Evolutionary conservation across 2,888 invertebrate genomes (phyloP).

Genomic region (Buathra laborator): DNA sequence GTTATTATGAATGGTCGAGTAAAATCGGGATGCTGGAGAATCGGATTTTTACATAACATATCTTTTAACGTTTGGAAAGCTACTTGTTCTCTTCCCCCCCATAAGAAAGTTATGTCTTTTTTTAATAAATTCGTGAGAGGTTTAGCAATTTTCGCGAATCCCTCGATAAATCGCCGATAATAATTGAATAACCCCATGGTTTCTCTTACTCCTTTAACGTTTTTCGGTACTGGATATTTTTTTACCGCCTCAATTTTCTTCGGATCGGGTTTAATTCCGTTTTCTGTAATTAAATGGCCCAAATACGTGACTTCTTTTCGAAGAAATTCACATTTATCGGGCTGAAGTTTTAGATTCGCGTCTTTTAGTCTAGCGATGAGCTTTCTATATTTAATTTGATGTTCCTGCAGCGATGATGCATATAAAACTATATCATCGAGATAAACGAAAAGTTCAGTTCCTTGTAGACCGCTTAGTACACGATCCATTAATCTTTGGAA

Average conservation of each 20-base stretch:
- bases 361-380: not conserved
- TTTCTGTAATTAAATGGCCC: not conserved
- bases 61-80: not conserved
- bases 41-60: not conserved
- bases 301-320: not conserved
- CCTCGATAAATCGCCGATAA: not conserved
- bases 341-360: not conserved
- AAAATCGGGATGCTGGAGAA: not conserved
- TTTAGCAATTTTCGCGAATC: not conserved
- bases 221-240: not conserved
- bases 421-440: not conserved
- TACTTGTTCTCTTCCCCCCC: not conserved
- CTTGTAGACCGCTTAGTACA: not conserved
- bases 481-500: not conserved
- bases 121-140: not conserved
- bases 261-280: not conserved
- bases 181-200: not conserved
- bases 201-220: not conserved
- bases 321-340: not conserved
- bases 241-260: not conserved
- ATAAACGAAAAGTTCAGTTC: not conserved
- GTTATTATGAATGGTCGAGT: not conserved
- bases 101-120: not conserved
- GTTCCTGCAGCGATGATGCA: not conserved
- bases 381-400: not conserved